Base-by-base conservation (phyloP, 53 echinoderm and acorn worm species). In the Holothuria scabra region DNA sequence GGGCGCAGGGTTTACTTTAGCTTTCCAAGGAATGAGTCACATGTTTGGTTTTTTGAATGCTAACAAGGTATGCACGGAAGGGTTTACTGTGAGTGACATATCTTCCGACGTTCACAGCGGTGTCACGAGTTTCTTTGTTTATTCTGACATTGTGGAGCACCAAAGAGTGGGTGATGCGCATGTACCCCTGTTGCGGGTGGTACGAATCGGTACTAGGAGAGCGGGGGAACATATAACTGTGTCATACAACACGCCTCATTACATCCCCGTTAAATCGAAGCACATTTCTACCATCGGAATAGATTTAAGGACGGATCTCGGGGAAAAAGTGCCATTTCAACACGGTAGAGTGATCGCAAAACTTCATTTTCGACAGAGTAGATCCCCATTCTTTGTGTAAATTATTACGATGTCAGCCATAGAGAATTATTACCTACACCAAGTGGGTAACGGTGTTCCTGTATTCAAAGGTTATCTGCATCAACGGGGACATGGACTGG, bases 231-330 rank as follows among this genome's bases (percentile, higher is more conserved):
- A 78, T n/a, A 59, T 88, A 26, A 84, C 83, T 10, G 68, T 61
- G 24, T 56, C 85, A 12, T 92, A 90, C 66, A 58, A 12, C 22
- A 49, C 59, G 1, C 91, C 88, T 32, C 88, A 89, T 34, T 91
- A 90, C 79, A 74, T 88, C 2, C 87, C 87, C 41, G 80, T 93
- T 12, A 90, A 83, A 70, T 59, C 74, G 0, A 61, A 82, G 41
- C 23, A 86, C 38, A 78, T 93, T 69, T 84, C 88, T 46, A 88
- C 86, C 0, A 86, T 93, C 20, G 57, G 79, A 33, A 91, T 93
- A 64, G 83, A 91, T 88, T 87, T 91, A 91, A 88, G 86, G 70
- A 72, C 25, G 29, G 93, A 87, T 49, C 69, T 55, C 20, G 87
- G 83, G 12, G 88, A 83, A 61, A 60, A 60, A 11, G 66, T 90